Evolutionary conservation across 2,797 vertebrate species (phyloP).

Genomic region (Rallus crepitans): DNA sequence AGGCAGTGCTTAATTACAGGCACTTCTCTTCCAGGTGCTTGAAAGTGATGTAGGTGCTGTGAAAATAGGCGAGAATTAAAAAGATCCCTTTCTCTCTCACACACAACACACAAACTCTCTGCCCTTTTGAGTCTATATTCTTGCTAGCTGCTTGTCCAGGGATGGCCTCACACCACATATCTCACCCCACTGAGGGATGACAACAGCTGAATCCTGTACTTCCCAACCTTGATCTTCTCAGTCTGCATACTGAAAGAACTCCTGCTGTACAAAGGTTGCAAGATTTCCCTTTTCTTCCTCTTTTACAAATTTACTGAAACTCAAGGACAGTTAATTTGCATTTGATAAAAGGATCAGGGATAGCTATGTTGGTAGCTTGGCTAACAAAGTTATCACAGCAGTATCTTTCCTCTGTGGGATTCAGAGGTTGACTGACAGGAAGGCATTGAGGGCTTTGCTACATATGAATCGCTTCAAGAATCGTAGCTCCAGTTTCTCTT

Average conservation of each 20-base stretch:
- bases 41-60: background rate
- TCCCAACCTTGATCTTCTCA: background rate
- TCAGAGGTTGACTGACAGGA: background rate
- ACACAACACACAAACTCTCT: accelerated
- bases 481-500: background rate
- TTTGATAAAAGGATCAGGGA: background rate
- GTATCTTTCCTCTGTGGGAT: background rate
- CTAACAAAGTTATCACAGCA: background rate
- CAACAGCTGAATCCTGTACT: background rate
- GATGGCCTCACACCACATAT: accelerated
- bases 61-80: background rate
- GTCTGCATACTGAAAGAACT: background rate
- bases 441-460: background rate
- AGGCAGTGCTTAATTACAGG: background rate
- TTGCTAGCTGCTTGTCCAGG: background rate
- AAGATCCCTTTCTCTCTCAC: background rate
- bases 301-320: background rate
- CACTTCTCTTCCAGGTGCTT: background rate
- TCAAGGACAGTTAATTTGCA: background rate
- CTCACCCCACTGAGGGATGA: background rate
- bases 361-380: background rate
- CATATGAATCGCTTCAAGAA: background rate
- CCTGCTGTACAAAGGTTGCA: background rate
- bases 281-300: accelerated
- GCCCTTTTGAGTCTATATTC: accelerated